These are phyloP conservation scores for Meriones psammophilus DNA, from an alignment of 2,797 vertebrate genomes.

Conservation along the genomic window DNA sequence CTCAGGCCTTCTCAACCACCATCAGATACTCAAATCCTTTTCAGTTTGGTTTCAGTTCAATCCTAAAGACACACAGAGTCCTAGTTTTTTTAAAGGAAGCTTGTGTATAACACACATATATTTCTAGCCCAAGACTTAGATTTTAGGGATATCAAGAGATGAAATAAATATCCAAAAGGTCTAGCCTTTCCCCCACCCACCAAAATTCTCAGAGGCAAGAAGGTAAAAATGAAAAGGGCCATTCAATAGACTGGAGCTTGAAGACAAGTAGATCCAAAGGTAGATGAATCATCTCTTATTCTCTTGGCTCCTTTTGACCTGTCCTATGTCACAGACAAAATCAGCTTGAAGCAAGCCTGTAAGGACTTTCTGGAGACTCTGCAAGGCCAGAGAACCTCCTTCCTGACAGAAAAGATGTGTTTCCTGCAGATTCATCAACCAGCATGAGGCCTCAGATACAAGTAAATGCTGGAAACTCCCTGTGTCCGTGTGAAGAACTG, in stretches of 20 bases:
- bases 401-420: not conserved
- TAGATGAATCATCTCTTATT: not conserved
- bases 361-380: not conserved
- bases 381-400: not conserved
- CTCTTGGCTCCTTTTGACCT: not conserved
- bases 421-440: not conserved
- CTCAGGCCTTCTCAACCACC: not conserved
- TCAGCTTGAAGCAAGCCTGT: not conserved
- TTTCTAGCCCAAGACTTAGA: not conserved
- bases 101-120: not conserved
- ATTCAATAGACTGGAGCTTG: not conserved
- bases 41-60: conserved; percentile 29
- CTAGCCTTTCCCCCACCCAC: too few species aligned
- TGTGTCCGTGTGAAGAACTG: too few species aligned
- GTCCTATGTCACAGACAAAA: not conserved
- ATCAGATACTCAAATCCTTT: conserved; percentile 26
- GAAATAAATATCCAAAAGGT: not conserved
- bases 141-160: not conserved
- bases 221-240: not conserved
- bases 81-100: conserved; percentile 15
- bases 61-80: not conserved
- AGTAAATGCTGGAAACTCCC: not conserved
- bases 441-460: not conserved
- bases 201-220: not conserved
- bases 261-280: not conserved